Evolutionary conservation across 2,113 vertebrate genomes (phyloP), one percentile per base, ranked within the genome.

Genomic region (Epinephelus lanceolatus): DNA sequence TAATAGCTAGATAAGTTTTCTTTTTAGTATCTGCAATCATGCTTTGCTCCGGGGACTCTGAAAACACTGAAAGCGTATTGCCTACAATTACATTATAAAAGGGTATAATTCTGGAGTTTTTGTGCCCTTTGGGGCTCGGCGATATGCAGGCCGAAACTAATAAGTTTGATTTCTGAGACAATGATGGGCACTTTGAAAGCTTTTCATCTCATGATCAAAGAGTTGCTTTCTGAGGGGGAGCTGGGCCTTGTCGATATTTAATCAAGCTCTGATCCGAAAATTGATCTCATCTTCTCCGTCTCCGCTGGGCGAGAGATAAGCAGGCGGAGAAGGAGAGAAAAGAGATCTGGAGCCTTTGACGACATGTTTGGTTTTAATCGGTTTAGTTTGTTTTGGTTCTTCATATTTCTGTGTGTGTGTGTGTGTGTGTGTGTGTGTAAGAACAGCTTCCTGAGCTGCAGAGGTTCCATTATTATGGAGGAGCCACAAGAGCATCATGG

Each of bases 231-330:
- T 65, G 69, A 83, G 49, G 61, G 62, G 52, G 80, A 83, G 25
- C 33, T 6, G 8, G n/a, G 45, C 66, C 62, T 9, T 76, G 91
- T 92, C 92, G 88, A 92, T 92, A 93, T 88, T 88, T 90, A 89
- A 93, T 92, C 92, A 92, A 68, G 83, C 73, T 74, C 79, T 40
- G 84, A 89, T 91, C 86, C 71, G 6, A 78, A 71, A 79, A 93
- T 92, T 88, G 90, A 93, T 92, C 86, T 83, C 74, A 83, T 85
- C 78, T 88, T 59, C 69, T 78, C 40, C n/a, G 69, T 37, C 78
- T 78, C 74, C 52, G 21, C 62, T 4, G 67, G 65, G 72, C 27
- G 27, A 66, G 73, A 86, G 84, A 92, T 87, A 86, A 86, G 80
- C 55, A 81, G 83, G 3, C 42, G 42, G 2, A 56, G 66, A 57